Conservation (phyloP, 1,140 invertebrate genomes). For the Conus ventricosus region DNA sequence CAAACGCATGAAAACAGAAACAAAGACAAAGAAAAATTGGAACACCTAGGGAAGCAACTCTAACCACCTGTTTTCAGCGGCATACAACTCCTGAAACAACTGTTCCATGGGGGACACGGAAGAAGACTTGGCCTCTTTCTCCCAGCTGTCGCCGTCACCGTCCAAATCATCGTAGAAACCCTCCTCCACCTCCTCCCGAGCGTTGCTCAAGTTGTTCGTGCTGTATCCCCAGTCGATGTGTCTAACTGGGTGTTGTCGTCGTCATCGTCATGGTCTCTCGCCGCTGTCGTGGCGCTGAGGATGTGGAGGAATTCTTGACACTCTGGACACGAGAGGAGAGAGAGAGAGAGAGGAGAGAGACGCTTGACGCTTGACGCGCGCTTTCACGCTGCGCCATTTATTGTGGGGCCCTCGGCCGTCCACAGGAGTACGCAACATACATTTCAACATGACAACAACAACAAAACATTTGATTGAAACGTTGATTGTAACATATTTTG, state of each 20-base stretch:
- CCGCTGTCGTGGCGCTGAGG: too few relatives aligned
- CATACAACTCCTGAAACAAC: neutral
- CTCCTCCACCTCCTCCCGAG: conserved; percentile 18
- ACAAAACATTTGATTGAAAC: too few relatives aligned
- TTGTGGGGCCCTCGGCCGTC: too few relatives aligned
- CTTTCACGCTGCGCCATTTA: too few relatives aligned
- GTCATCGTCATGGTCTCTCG: neutral
- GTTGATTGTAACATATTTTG: too few relatives aligned
- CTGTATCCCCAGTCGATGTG: neutral
- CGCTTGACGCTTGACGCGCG: too few relatives aligned
- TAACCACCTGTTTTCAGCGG: neutral
- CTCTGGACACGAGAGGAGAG: too few relatives aligned
- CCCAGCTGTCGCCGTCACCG: conserved; percentile 14
- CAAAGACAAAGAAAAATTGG: neutral
- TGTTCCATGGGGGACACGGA: neutral
- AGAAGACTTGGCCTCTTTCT: neutral
- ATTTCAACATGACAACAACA: too few relatives aligned
- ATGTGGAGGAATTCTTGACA: too few relatives aligned
- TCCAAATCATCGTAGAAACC: conserved; percentile 18
- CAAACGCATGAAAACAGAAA: neutral
- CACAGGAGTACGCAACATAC: too few relatives aligned
- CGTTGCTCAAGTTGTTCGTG: neutral
- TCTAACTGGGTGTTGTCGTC: neutral
- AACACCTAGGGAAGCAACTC: neutral
- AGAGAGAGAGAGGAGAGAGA: too few relatives aligned